Evolutionary conservation across 2,888 invertebrate species (phyloP).

Genomic region (Tortricodes alternella): DNA sequence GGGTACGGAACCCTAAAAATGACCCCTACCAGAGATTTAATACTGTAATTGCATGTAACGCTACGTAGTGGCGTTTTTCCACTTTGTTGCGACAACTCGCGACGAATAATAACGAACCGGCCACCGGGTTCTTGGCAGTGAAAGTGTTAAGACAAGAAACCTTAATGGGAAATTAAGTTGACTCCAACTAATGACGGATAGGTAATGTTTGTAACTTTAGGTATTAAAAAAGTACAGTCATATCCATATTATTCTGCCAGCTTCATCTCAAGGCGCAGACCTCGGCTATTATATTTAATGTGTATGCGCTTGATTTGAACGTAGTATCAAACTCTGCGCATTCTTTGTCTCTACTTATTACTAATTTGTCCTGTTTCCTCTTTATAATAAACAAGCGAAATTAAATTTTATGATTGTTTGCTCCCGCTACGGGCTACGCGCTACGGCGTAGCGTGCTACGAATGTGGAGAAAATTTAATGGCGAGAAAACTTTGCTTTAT

Average conservation of each 20-base stretch:
- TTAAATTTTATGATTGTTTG: constrained; percentile 65
- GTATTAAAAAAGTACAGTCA: background rate
- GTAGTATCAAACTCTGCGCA: constrained; percentile 79
- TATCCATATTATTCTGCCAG: constrained; percentile 48
- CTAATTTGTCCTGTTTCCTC: constrained; percentile 78
- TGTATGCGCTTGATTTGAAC: constrained; percentile 80
- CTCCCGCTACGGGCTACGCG: constrained; percentile 51
- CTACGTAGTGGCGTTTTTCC: too few relatives aligned
- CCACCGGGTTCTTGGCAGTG: too few relatives aligned
- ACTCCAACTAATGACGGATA: background rate
- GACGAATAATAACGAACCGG: too few relatives aligned
- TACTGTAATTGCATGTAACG: too few relatives aligned
- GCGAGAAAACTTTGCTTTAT: background rate
- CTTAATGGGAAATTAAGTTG: too few relatives aligned
- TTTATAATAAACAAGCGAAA: constrained; percentile 63
- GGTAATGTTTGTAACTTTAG: background rate
- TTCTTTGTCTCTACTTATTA: constrained; percentile 76
- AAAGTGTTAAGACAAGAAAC: too few relatives aligned
- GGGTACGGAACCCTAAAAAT: too few relatives aligned
- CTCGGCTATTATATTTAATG: constrained; percentile 78
- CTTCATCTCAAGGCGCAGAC: constrained; percentile 66
- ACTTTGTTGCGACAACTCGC: too few relatives aligned
- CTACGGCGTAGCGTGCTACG: constrained; percentile 47
- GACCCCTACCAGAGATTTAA: too few relatives aligned
- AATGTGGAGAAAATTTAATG: constrained; percentile 7